phyloP scores from a whole-genome alignment of 2,797 vertebrate genomes.

The Mormyrus proboscirostris region DNA sequence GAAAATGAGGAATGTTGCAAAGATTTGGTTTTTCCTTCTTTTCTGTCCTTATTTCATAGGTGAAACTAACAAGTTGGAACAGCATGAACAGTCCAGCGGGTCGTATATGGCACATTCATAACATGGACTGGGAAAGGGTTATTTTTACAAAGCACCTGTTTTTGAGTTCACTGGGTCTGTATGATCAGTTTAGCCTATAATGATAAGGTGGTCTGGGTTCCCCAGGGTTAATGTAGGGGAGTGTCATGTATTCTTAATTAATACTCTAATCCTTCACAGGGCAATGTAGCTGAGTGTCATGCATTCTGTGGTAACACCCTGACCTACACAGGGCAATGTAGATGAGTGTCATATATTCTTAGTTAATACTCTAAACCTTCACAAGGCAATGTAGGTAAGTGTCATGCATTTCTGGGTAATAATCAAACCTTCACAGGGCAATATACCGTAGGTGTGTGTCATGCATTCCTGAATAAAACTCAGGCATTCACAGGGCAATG shows the following conservation, averaged over 20 bases:
- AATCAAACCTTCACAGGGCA: neutral
- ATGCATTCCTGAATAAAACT: neutral
- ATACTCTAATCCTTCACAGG: neutral
- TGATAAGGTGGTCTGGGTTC: no score
- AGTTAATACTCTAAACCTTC: neutral
- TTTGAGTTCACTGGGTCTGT: no score
- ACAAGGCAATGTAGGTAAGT: neutral
- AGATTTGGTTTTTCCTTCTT: no score
- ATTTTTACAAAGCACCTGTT: no score
- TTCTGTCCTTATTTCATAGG: no score
- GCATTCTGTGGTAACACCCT: constrained; percentile 33
- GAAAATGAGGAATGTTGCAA: no score
- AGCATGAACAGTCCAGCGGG: no score
- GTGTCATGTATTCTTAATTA: neutral
- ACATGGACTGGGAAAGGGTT: no score
- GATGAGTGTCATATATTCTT: neutral
- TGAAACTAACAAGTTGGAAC: no score
- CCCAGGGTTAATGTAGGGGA: neutral
- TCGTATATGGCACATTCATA: no score
- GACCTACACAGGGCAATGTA: neutral
- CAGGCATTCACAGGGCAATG: constrained; percentile 11
- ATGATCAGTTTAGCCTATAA: no score
- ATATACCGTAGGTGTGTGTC: neutral
- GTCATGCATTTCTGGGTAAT: neutral
- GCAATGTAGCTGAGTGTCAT: constrained; percentile 13